Evolutionary conservation across 2,888 invertebrate genomes (phyloP), one percentile per base, ranked within the genome.

Genomic region (Polyommatus iphigenia): DNA sequence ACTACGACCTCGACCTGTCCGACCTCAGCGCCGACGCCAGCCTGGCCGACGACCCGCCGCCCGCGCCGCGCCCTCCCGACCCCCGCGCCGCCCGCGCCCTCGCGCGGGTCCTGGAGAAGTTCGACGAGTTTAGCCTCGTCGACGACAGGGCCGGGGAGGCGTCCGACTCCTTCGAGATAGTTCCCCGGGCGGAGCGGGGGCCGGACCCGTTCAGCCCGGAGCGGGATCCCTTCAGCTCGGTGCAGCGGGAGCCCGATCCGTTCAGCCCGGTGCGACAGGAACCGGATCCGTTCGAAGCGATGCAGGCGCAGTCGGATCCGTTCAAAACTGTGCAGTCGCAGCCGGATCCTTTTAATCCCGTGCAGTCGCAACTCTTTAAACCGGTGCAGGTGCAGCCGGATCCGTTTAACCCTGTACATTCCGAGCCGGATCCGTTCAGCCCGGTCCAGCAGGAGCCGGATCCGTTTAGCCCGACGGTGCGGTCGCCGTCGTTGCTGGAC

Each of bases 1-100:
- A 97, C 86, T 97, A 97, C 81, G 97, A 97, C 82, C 96, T 97
- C 78, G 97, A 97, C 87, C 90, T 97, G 79, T 97, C 97, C 3
- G 97, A 97, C 87, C 90, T 96, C 67, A 97, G 96, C 83, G 96
- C 95, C 0, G 97, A 97, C 10, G 96, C 96, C 84, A 96, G 96
- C 82, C 91, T 95, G 36, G 95, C 95, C 0, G 97, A 96, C 8
- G 93, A 93, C 50, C 89, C 91, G 15, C 94, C 86, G 15, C 94
- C 86, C 79, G 88, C 89, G 79, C 81, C 87, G 0, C 13, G 96
- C 96, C 84, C 96, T 96, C 82, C 91, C 95, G 36, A 95, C 95
- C 0, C 96, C 96, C 8, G 93, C 93, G 41, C 89, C 90, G 18
- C 94, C 86, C 79, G 88, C 88, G 79, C 81, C 87, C 29, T 67